Conservation (phyloP, 2,888 invertebrate species). For the Lamellibrachia columna region DNA sequence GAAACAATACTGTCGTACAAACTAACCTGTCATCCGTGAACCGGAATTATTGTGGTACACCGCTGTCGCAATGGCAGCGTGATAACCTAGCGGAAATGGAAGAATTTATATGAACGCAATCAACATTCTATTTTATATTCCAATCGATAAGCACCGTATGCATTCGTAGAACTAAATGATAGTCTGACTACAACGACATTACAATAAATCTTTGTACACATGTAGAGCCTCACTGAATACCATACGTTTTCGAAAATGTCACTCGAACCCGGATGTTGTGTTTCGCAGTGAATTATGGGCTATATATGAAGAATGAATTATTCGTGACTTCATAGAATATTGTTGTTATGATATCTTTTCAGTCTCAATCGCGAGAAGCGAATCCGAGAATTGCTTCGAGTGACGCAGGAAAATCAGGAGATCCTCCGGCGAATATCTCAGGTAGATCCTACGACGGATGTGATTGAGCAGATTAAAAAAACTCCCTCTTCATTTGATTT, state of each 20-base stretch:
- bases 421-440: constrained; percentile 59
- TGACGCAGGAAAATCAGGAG: constrained; percentile 64
- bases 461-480: background rate
- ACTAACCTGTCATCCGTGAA: background rate
- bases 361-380: constrained; percentile 65
- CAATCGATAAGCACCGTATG: too few relatives aligned
- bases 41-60: background rate
- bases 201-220: too few relatives aligned
- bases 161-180: too few relatives aligned
- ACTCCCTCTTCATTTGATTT: too few relatives aligned
- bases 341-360: constrained; percentile 24
- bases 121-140: too few relatives aligned
- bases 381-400: constrained; percentile 61
- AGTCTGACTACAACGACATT: too few relatives aligned
- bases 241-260: too few relatives aligned
- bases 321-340: background rate
- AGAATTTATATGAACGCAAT: too few relatives aligned
- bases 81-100: background rate
- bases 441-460: background rate
- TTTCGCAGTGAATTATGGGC: too few relatives aligned
- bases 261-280: too few relatives aligned
- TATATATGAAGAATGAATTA: background rate
- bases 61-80: background rate
- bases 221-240: too few relatives aligned
- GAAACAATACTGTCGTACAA: background rate